phyloP scores from a whole-genome alignment of 2,797 vertebrate species.

The Halcyon chelicuti region DNA sequence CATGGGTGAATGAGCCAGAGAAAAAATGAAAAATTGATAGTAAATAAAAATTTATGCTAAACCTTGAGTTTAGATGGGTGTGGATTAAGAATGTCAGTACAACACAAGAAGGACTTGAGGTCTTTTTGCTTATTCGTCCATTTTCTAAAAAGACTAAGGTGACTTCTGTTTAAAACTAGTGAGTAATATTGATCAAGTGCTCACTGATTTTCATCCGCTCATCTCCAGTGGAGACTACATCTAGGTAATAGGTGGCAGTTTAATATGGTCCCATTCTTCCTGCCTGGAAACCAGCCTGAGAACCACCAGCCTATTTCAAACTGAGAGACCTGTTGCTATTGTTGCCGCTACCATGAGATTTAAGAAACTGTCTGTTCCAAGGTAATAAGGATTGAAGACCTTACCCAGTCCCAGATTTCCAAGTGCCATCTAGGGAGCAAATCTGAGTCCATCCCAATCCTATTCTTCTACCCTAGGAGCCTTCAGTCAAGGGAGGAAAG shows the following conservation, averaged over 20 bases:
- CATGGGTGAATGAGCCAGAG: not conserved
- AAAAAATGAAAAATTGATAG: not conserved
- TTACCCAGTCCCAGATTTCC: not conserved
- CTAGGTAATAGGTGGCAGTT: not conserved
- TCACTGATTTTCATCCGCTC: not conserved
- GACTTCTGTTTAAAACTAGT: not conserved
- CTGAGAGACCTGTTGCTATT: not conserved
- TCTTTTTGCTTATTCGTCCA: conserved; percentile 4
- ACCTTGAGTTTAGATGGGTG: not conserved
- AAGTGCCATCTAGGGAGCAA: not conserved
- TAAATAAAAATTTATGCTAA: not conserved
- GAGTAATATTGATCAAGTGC: not conserved
- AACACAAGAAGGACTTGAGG: not conserved
- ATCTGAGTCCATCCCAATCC: not conserved
- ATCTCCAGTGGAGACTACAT: not conserved
- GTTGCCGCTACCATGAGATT: not conserved
- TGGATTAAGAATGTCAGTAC: not conserved
- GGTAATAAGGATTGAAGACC: not conserved
- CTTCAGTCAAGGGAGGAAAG: not conserved
- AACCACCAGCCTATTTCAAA: not conserved
- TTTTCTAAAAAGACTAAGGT: not conserved
- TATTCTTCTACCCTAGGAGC: not conserved
- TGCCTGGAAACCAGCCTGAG: not conserved
- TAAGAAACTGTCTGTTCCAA: not conserved
- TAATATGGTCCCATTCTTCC: not conserved